phyloP scores from a whole-genome alignment of 2,888 invertebrate genomes.

The Ormia ochracea region DNA sequence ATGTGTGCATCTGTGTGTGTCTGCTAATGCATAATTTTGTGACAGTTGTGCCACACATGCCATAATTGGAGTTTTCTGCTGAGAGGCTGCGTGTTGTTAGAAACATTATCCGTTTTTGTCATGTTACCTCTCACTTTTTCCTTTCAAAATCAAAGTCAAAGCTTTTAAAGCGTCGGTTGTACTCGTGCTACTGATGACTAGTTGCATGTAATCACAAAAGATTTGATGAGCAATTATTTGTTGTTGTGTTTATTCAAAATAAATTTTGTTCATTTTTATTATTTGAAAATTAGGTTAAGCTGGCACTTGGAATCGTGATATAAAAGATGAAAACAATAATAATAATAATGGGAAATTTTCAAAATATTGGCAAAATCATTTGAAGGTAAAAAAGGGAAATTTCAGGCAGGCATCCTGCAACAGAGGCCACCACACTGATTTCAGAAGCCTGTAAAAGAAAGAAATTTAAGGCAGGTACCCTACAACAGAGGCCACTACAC shows the following conservation, averaged over 20 bases:
- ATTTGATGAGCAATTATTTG: conserved; percentile 17
- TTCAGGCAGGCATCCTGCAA: too few species aligned
- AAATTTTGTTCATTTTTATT: neutral
- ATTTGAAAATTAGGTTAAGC: neutral
- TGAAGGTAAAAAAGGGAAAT: too few species aligned
- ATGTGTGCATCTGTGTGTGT: neutral
- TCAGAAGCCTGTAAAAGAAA: too few species aligned
- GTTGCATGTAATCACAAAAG: neutral
- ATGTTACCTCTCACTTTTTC: too few species aligned
- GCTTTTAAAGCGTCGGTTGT: neutral
- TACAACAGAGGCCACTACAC: too few species aligned
- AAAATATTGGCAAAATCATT: too few species aligned
- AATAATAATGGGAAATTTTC: too few species aligned
- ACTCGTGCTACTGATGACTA: neutral
- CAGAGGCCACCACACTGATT: too few species aligned
- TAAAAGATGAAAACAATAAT: neutral
- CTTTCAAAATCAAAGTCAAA: too few species aligned
- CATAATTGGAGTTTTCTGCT: neutral
- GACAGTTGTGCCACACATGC: neutral
- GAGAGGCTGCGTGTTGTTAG: neutral
- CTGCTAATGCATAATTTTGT: neutral
- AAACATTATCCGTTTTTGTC: neutral
- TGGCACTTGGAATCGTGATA: neutral
- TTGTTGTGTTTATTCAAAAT: neutral
- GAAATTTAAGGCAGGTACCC: too few species aligned